Evolutionary conservation across 1,140 invertebrate genomes (phyloP).

Genomic region (Zaprionus lachaisei): DNA sequence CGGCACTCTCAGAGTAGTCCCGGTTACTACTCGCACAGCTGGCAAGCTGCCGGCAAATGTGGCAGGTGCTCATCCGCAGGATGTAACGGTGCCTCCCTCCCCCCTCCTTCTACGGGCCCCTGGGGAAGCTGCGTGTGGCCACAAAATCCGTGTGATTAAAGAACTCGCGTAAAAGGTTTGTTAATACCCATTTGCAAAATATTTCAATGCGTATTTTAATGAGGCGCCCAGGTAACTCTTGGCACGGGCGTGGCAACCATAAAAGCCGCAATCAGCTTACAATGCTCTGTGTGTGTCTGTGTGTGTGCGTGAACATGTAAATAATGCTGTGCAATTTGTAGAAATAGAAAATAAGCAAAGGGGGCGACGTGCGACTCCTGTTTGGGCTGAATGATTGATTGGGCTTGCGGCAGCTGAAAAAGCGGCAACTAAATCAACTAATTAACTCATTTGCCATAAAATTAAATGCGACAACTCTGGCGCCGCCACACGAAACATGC

Average conservation of each 20-base stretch:
- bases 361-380: background rate
- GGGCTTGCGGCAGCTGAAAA: slow-evolving; percentile 53
- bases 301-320: slow-evolving; percentile 24
- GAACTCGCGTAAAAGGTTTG: slow-evolving; percentile 59
- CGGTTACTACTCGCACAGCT: slow-evolving; percentile 42
- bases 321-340: slow-evolving; percentile 57
- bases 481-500: background rate
- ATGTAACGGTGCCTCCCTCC: background rate
- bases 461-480: slow-evolving; percentile 29
- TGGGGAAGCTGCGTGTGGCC: slow-evolving; percentile 40
- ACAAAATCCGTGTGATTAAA: slow-evolving; percentile 71
- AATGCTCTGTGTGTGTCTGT: slow-evolving; percentile 23
- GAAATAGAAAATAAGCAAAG: slow-evolving; percentile 19
- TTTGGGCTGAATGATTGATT: slow-evolving; percentile 63
- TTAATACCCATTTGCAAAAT: slow-evolving; percentile 61
- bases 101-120: background rate
- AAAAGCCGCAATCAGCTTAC: slow-evolving; percentile 67
- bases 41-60: slow-evolving; percentile 36
- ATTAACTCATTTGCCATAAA: slow-evolving; percentile 74
- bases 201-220: slow-evolving; percentile 75
- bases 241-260: slow-evolving; percentile 22
- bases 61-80: background rate
- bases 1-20: background rate
- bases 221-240: slow-evolving; percentile 26
- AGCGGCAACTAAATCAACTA: slow-evolving; percentile 69